Conservation (phyloP, 1,140 invertebrate species). For the Ephestia elutella region DNA sequence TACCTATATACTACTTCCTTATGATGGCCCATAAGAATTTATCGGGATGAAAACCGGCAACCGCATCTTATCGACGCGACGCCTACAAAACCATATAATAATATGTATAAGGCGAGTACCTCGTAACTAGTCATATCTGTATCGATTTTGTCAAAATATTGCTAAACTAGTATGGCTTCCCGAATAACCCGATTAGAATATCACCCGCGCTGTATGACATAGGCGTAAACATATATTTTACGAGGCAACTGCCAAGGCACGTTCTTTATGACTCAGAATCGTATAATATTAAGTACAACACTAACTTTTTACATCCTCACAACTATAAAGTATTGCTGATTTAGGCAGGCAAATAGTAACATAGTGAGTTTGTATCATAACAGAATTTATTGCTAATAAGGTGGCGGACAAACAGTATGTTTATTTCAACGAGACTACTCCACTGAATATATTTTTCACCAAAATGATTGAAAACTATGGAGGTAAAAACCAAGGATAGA, state of each 20-base stretch:
- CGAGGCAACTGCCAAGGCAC: background rate
- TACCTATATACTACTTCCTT: no score
- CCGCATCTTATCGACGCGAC: no score
- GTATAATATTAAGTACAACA: background rate
- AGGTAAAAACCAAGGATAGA: no score
- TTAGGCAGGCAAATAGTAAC: background rate
- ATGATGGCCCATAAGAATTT: no score
- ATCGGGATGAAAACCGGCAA: no score
- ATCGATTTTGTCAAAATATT: background rate
- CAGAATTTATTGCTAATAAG: background rate
- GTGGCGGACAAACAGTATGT: background rate
- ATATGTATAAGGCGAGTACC: no score
- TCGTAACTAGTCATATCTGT: no score
- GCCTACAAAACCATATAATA: no score
- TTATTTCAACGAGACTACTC: no score
- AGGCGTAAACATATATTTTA: background rate
- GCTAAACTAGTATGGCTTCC: background rate
- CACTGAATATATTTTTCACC: no score
- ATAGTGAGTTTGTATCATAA: background rate
- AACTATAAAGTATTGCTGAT: background rate
- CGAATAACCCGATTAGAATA: background rate
- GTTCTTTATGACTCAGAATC: background rate
- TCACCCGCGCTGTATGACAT: background rate
- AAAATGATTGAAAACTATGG: no score
- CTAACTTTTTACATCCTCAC: constrained; percentile 1